phyloP scores from a whole-genome alignment of 2,113 vertebrate species.

The Hymenochirus boettgeri region DNA sequence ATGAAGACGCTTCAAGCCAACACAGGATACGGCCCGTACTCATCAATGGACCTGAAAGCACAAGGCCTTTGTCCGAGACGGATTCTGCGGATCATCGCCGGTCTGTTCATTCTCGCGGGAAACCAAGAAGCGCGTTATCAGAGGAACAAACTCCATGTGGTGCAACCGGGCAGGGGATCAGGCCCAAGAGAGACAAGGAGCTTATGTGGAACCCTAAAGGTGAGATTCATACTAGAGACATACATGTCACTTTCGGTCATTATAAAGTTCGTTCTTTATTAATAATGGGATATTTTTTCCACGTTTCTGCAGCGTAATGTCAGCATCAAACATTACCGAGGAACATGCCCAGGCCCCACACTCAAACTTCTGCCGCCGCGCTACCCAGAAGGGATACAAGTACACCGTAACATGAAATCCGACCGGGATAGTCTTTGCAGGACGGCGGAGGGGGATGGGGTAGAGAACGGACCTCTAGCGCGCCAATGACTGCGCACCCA shows the following conservation, averaged over 20 bases:
- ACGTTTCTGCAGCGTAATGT: slow-evolving; percentile 74
- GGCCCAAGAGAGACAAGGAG: slow-evolving; percentile 75
- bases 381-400: slow-evolving; percentile 83
- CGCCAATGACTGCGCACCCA: no score
- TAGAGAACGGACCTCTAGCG: slow-evolving; percentile 48
- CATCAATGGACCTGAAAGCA: slow-evolving; percentile 63
- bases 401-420: slow-evolving; percentile 78
- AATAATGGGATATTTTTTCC: no score
- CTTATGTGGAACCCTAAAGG: slow-evolving; percentile 86
- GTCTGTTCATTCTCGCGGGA: slow-evolving; percentile 45
- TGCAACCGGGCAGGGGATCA: slow-evolving; percentile 93
- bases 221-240: no score
- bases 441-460: slow-evolving; percentile 60
- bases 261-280: no score
- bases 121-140: slow-evolving; percentile 73
- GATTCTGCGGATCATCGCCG: slow-evolving; percentile 48
- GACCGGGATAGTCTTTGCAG: slow-evolving; percentile 83
- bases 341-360: slow-evolving; percentile 87
- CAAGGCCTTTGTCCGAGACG: slow-evolving; percentile 53
- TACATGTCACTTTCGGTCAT: no score
- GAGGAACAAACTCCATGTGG: slow-evolving; percentile 90
- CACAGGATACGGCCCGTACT: slow-evolving; percentile 59
- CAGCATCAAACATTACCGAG: slow-evolving; percentile 86
- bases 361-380: slow-evolving; percentile 64
- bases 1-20: slow-evolving; percentile 50